These are phyloP conservation scores for Myripristis murdjan DNA, from an alignment of 2,797 vertebrate species.

Conservation along the genomic window DNA sequence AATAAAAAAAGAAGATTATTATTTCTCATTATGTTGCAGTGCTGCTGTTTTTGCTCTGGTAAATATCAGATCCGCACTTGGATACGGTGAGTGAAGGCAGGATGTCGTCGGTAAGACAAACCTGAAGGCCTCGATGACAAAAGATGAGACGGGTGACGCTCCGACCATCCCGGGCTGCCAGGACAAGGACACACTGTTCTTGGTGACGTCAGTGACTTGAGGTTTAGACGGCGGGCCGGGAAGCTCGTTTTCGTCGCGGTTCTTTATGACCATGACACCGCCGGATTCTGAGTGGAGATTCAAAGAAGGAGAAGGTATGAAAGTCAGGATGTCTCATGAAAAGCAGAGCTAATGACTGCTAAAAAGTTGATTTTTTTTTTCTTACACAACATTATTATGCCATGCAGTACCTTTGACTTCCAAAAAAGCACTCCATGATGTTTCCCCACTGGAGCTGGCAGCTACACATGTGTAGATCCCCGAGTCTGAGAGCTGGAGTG, in stretches of 20 bases:
- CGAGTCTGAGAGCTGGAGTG: constrained; percentile 91
- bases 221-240: constrained; percentile 97
- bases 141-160: constrained; percentile 90
- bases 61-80: background rate
- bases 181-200: constrained; percentile 97
- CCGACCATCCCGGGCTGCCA: constrained; percentile 93
- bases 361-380: background rate
- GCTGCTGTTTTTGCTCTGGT: background rate
- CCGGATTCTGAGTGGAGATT: constrained; percentile 86
- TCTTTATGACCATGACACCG: constrained; percentile 89
- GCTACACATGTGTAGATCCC: constrained; percentile 98
- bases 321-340: background rate
- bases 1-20: constrained; percentile 21
- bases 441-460: constrained; percentile 98
- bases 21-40: background rate
- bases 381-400: background rate
- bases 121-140: constrained; percentile 99
- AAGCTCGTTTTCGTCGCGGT: constrained; percentile 92
- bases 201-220: constrained; percentile 97
- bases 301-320: background rate
- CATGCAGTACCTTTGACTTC: constrained; percentile 92
- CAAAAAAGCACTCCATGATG: constrained; percentile 97
- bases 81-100: background rate
- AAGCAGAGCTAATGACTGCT: background rate
- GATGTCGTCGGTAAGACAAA: constrained; percentile 64